Percentiles rank a stretch among this genome's conserved stretches.
Conservation (phyloP, 2,113 vertebrate genomes). For the Riparia riparia region DNA sequence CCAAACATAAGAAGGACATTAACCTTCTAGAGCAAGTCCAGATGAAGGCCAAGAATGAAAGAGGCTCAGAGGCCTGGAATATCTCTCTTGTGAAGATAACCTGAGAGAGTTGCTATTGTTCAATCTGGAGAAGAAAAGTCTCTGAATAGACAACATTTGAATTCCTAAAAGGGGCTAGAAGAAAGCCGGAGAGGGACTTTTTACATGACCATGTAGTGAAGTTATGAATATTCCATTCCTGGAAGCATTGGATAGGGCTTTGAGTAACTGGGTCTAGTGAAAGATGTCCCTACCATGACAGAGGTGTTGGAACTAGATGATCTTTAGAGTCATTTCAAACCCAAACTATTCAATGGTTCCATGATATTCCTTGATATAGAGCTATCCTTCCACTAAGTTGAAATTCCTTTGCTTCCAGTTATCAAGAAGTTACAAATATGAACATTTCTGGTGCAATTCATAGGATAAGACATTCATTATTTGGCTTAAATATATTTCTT, state of each 20-base stretch:
- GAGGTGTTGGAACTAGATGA: neutral
- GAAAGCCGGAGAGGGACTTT: neutral
- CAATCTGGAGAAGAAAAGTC: neutral
- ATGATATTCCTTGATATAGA: neutral
- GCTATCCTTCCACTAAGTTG: neutral
- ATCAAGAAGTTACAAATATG: neutral
- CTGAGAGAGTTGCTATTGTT: neutral
- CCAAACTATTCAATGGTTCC: neutral
- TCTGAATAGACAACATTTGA: neutral
- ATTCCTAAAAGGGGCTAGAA: neutral
- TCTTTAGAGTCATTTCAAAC: neutral
- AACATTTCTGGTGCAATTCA: neutral
- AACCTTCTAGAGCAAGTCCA: neutral
- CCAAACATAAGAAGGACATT: neutral
- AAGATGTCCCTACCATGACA: neutral
- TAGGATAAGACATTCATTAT: neutral
- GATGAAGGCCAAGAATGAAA: neutral
- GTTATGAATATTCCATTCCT: neutral
- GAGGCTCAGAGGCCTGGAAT: neutral
- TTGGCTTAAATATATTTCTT: neutral
- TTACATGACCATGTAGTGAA: neutral
- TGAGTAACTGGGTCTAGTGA: neutral
- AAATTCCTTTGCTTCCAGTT: neutral
- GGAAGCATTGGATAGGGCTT: neutral
- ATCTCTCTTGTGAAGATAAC: neutral